These are phyloP conservation scores for Callionymus lyra DNA, from an alignment of 2,113 vertebrate species.

Conservation along the genomic window DNA sequence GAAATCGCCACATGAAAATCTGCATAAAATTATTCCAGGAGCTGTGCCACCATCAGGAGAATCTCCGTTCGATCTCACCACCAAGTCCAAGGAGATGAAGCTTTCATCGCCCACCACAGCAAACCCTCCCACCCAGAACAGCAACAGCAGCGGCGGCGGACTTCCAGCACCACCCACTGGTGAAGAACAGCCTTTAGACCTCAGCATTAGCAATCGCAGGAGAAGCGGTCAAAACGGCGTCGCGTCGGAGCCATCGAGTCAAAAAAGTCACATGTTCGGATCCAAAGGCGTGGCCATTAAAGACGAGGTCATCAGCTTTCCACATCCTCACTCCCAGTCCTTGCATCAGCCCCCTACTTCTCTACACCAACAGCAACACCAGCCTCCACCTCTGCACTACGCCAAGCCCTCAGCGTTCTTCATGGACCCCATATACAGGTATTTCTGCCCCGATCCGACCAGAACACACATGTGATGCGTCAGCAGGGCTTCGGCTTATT, in stretches of 20 bases:
- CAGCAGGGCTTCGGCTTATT: neutral
- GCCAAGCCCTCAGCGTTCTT: slow-evolving; percentile 97
- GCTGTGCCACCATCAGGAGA: slow-evolving; percentile 64
- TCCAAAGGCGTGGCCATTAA: slow-evolving; percentile 58
- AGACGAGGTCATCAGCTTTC: slow-evolving; percentile 71
- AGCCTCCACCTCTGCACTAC: slow-evolving; percentile 88
- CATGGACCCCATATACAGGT: slow-evolving; percentile 99
- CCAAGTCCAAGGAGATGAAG: slow-evolving; percentile 87
- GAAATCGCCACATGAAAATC: slow-evolving; percentile 84
- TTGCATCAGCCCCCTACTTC: slow-evolving; percentile 74
- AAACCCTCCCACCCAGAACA: slow-evolving; percentile 62
- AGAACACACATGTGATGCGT: slow-evolving; percentile 4
- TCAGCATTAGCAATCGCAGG: slow-evolving; percentile 87
- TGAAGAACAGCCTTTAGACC: slow-evolving; percentile 93
- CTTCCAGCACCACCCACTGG: slow-evolving; percentile 39
- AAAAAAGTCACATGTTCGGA: slow-evolving; percentile 85
- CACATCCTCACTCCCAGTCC: slow-evolving; percentile 73
- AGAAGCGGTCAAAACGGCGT: slow-evolving; percentile 81
- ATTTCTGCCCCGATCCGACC: slow-evolving; percentile 75
- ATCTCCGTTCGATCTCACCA: slow-evolving; percentile 96
- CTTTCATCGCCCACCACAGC: slow-evolving; percentile 54
- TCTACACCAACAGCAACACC: slow-evolving; percentile 76
- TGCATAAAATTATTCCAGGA: slow-evolving; percentile 73
- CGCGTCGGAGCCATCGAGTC: slow-evolving; percentile 66
- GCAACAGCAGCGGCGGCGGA: slow-evolving; percentile 47